Evolutionary conservation across 2,888 invertebrate genomes (phyloP), one percentile per base, ranked within the genome.

Genomic region (Dasysyrphus tricinctus): DNA sequence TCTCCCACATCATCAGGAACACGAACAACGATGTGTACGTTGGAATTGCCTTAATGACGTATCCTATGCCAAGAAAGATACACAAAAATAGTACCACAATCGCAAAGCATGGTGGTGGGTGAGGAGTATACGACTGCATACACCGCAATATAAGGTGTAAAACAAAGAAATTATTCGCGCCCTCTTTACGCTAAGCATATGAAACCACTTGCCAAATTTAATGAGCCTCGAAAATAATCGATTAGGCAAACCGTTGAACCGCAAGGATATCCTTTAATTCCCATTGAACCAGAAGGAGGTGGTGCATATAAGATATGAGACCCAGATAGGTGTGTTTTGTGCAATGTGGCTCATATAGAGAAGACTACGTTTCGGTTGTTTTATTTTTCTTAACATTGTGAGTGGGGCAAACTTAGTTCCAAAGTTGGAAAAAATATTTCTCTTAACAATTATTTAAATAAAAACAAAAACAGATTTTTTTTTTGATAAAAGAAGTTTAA

Each of bases 111-210:
- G 12, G 37, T 49, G 12, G 37, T 54, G 54, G 47, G 16, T 32
- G 16, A 12, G 19, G 24, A 65, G 44, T 29, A 29, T 0, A 12
- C 0, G n/a, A 12, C n/a, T 2, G 16, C 51, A 24, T 51, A 44
- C 32, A 32, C 32, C 6, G 9, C 32, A 44, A 24, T 54, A 12
- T 11, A 54, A 85, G 85, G 85, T 85, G 85, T 85, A 85, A 85
- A 85, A 85, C 85, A 85, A 81, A 85, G 85, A 85, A 85, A 81
- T 85, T 81, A 78, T 85, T 85, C 85, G 85, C 85, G 85, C 81
- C 85, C 81, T 69, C 69, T 63, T 74, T 85, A 24, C 65, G 77
- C 81, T 77, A 70, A 85, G 81, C 85, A 85, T 85, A 85, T 85
- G 85, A 85, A 81, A 81, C 81, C 85, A 77, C 81, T 85, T 81